These are phyloP conservation scores for Tursiops truncatus DNA, from an alignment of 2,113 vertebrate genomes.

Conservation along the genomic window DNA sequence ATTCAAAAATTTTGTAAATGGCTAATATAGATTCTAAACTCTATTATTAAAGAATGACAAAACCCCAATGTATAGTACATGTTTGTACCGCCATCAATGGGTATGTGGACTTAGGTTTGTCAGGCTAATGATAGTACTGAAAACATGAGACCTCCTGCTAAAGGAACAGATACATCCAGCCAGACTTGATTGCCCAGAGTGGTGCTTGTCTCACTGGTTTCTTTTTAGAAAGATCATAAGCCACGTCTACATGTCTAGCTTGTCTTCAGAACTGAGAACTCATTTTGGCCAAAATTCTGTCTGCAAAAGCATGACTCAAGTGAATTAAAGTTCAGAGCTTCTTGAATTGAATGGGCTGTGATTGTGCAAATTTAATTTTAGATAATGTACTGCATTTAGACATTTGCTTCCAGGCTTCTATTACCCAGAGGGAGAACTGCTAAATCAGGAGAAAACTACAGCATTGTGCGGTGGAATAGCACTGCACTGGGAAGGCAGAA, in stretches of 20 bases:
- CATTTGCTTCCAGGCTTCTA: conserved; percentile 56
- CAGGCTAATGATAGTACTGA: neutral
- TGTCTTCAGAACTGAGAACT: conserved; percentile 30
- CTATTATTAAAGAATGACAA: neutral
- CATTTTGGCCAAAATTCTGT: conserved; percentile 48
- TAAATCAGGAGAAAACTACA: conserved; percentile 6
- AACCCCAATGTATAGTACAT: rapidly evolving
- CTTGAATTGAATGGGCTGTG: conserved; percentile 43
- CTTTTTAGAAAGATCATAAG: neutral
- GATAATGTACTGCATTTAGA: conserved; percentile 59
- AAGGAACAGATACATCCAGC: neutral
- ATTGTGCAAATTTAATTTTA: conserved; percentile 72
- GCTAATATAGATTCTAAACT: neutral
- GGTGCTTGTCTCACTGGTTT: neutral
- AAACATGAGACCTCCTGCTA: neutral
- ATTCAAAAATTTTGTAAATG: neutral
- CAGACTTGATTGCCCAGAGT: neutral
- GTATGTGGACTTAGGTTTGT: rapidly evolving
- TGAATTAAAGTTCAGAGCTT: conserved; percentile 62
- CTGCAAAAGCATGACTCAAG: conserved; percentile 44
- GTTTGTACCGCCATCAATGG: rapidly evolving
- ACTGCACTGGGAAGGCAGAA: neutral
- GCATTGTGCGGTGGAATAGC: neutral
- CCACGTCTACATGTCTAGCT: neutral
- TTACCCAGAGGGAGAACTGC: conserved; percentile 46